phyloP scores from a whole-genome alignment of 2,888 invertebrate genomes.

The Acanthosoma haemorrhoidale region DNA sequence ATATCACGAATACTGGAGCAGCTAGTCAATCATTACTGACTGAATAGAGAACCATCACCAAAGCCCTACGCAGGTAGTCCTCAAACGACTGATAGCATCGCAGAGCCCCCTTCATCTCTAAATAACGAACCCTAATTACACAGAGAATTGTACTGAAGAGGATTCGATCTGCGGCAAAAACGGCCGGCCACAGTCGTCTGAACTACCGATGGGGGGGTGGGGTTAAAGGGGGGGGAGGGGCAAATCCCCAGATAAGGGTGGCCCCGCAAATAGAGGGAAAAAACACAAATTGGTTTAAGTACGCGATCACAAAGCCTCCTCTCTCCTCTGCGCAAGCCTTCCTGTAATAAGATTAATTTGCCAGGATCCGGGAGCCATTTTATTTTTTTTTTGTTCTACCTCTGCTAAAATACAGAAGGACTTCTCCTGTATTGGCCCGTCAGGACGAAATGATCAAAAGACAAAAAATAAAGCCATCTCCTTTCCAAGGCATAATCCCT shows the following conservation, averaged over 20 bases:
- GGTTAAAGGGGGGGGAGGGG: neutral
- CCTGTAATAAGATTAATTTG: conserved; percentile 22
- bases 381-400: neutral
- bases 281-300: conserved; percentile 27
- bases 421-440: no score
- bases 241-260: conserved; percentile 25
- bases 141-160: neutral
- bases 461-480: neutral
- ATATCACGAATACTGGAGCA: no score
- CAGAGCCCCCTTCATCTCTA: neutral
- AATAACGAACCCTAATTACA: conserved; percentile 2
- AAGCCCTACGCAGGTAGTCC: no score
- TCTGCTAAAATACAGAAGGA: neutral
- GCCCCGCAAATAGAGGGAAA: conserved; percentile 18
- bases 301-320: conserved; percentile 1
- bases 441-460: conserved; percentile 1
- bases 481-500: neutral
- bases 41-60: no score
- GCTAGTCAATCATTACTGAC: no score
- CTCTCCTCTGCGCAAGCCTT: neutral
- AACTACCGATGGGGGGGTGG: neutral
- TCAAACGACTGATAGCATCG: neutral
- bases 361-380: neutral
- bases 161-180: neutral
- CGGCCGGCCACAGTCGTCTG: neutral